Percentiles rank a stretch among this genome's conserved stretches.
phyloP scores from a whole-genome alignment of 2,888 invertebrate species.

The Bugulina stolonifera region DNA sequence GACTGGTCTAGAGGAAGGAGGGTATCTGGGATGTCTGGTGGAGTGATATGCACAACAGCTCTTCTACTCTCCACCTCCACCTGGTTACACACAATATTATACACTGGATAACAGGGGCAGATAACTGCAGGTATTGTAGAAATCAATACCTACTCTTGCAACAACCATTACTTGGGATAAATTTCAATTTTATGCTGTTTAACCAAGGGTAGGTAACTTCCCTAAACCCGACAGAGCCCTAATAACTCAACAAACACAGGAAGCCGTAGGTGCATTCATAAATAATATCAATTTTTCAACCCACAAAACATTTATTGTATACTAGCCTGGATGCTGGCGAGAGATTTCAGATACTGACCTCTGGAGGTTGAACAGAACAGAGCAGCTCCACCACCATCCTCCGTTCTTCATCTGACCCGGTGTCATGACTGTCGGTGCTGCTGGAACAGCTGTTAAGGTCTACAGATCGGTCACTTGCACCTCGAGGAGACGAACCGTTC shows the following conservation, averaged over 20 bases:
- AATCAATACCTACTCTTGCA: too few relatives aligned
- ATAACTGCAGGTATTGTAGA: too few relatives aligned
- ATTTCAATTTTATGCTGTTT: too few relatives aligned
- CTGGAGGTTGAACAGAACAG: constrained; percentile 43
- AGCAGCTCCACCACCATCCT: constrained; percentile 39
- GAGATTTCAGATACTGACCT: constrained; percentile 33
- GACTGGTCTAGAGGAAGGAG: constrained; percentile 20
- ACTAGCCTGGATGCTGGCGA: background rate
- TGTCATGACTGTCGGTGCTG: constrained; percentile 36
- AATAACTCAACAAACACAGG: background rate
- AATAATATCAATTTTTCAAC: too few relatives aligned
- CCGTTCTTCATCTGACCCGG: constrained; percentile 38
- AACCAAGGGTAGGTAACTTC: background rate
- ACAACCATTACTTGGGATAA: too few relatives aligned
- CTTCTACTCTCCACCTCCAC: constrained; percentile 16
- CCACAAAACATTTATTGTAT: too few relatives aligned
- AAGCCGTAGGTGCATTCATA: too few relatives aligned
- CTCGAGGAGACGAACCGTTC: background rate
- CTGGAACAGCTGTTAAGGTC: constrained; percentile 33
- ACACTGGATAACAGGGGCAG: background rate
- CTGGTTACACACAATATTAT: background rate
- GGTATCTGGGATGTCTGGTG: constrained; percentile 22
- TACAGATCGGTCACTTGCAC: background rate
- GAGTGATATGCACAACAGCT: constrained; percentile 26
- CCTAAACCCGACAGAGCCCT: background rate